phyloP scores from a whole-genome alignment of 2,113 vertebrate genomes.

The Chrysochloris asiatica region DNA sequence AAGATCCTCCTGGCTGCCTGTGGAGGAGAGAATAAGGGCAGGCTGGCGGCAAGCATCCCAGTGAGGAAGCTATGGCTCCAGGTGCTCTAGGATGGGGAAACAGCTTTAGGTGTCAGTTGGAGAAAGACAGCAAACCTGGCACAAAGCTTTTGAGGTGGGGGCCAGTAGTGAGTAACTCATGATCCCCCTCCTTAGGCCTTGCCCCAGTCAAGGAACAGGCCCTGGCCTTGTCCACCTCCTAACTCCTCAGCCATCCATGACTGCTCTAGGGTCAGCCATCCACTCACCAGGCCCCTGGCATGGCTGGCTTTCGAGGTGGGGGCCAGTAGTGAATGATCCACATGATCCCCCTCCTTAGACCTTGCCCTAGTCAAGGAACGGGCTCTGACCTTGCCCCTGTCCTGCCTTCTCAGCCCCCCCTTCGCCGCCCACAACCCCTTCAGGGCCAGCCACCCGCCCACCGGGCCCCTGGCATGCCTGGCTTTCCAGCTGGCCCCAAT shows the following conservation, averaged over 20 bases:
- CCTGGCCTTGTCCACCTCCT: background rate
- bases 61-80: background rate
- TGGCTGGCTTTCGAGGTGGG: conserved; percentile 60
- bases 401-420: background rate
- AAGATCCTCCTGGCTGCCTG: background rate
- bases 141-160: background rate
- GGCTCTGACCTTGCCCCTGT: background rate
- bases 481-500: conserved; percentile 75
- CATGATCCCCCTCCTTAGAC: background rate
- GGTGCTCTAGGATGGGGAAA: background rate
- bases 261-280: conserved; percentile 53
- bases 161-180: background rate
- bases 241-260: background rate
- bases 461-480: conserved; percentile 57
- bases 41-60: background rate
- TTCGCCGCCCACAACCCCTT: background rate
- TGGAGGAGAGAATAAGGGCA: background rate
- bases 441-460: conserved; percentile 57
- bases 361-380: background rate
- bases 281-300: conserved; percentile 40
- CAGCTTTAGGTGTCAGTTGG: background rate
- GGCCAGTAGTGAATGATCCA: background rate
- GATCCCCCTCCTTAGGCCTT: background rate
- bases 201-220: conserved; percentile 2
- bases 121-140: background rate